Base-by-base conservation (phyloP, 1,140 invertebrate genomes). In the Pseudomyrmex gracilis region DNA sequence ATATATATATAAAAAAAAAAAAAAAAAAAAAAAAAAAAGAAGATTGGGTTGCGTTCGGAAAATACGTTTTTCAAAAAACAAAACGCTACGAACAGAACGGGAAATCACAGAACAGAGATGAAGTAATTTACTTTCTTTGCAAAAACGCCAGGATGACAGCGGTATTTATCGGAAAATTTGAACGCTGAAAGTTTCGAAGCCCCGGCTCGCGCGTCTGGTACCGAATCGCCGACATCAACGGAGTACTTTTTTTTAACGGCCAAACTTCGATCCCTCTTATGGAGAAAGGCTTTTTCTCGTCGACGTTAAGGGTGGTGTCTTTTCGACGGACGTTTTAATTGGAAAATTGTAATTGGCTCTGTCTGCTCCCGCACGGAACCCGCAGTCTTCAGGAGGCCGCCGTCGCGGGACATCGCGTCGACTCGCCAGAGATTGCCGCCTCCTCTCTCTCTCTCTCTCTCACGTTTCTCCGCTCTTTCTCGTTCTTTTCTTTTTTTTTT, bases 301-400 rank as follows among this genome's bases (percentile, higher is more conserved):
- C 84, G 70, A 67, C 70, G 70, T 68, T 22, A 45, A 82, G 53
- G 15, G n/a, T 43, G 51, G 60, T 82, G 76, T 87, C 85, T 84
- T 49, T 74, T 80, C 88, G 88, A 85, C 53, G 73, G 68, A 87
- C 87, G 82, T 87, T 90, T 90, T 90, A 91, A 91, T 91, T 90
- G 89, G 90, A 90, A 91, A 91, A 91, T 90, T 86, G 85, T 90
- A 91, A 91, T 91, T 91, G 87, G 85, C 80, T 22, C 87, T 84
- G 86, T 85, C 87, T 84, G 67, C 85, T 87, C 73, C 57, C 61
- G 34, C 34, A 83, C 51, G 57, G 61, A 55, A 20, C 24, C 17
- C 47, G 15, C 78, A 63, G 70, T 86, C 82, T 49, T 68, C 61
- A 55, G 64, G 60, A 66, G 43, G 45, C 71, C 53, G 45, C 71